Conservation (phyloP, 2,797 vertebrate genomes). For the Helostoma temminkii region DNA sequence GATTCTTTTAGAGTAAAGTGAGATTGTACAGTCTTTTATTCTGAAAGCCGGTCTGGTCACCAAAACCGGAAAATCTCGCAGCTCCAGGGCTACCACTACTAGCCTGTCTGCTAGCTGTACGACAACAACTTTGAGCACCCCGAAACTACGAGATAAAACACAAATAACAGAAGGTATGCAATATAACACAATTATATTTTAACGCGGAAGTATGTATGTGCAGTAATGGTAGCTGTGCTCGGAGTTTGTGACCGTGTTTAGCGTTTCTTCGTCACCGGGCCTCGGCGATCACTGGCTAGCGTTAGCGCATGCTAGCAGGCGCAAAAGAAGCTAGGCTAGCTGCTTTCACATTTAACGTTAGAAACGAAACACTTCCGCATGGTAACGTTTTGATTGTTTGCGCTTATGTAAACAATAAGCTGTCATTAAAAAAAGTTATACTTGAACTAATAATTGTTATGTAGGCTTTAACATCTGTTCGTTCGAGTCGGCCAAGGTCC, state of each 20-base stretch:
- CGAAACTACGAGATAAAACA: background rate
- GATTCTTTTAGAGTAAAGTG: too few species aligned
- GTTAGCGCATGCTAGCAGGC: background rate
- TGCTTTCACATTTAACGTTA: background rate
- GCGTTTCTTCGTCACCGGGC: background rate
- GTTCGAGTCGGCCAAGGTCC: too few species aligned
- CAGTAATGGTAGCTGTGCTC: rapidly evolving
- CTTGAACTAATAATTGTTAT: too few species aligned
- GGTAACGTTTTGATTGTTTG: background rate
- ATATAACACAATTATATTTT: too few species aligned
- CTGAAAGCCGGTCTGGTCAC: conserved; percentile 11
- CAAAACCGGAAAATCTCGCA: conserved; percentile 16
- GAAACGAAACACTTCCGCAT: background rate
- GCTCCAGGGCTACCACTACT: too few species aligned
- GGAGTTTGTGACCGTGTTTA: background rate
- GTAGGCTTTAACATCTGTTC: too few species aligned
- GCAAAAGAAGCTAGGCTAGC: background rate
- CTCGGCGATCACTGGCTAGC: too few species aligned
- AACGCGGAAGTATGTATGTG: rapidly evolving
- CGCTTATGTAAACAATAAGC: too few species aligned
- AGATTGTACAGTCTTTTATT: conserved; percentile 28
- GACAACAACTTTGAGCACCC: background rate
- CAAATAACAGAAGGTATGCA: conserved; percentile 41
- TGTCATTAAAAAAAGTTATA: too few species aligned
- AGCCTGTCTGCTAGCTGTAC: rapidly evolving